Evolutionary conservation across 1,140 invertebrate genomes (phyloP).

Genomic region (Subanguina moxae): DNA sequence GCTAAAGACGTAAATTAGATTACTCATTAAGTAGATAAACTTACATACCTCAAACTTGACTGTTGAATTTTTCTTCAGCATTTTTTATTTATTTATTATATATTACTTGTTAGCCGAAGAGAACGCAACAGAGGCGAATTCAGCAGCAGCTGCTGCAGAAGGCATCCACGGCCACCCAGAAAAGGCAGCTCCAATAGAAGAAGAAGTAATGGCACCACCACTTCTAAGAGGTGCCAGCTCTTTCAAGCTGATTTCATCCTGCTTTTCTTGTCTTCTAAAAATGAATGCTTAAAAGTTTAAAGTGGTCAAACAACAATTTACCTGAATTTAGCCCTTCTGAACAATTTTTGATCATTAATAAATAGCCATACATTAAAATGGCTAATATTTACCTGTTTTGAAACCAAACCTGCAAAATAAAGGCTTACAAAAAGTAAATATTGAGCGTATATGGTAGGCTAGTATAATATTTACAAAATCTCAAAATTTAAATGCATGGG

Average conservation of each 20-base stretch:
- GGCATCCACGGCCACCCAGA: neutral
- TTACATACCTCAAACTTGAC: too few species aligned
- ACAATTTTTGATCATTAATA: too few species aligned
- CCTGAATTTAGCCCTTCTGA: neutral
- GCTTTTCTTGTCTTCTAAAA: slow-evolving; percentile 7
- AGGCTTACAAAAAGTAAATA: too few species aligned
- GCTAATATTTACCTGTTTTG: neutral
- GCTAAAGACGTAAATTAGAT: too few species aligned
- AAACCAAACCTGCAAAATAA: neutral
- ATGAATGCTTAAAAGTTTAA: neutral
- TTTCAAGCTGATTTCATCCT: slow-evolving; percentile 2
- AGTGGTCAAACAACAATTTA: neutral
- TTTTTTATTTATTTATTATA: too few species aligned
- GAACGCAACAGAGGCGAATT: neutral
- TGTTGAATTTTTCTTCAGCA: too few species aligned
- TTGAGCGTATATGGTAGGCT: too few species aligned
- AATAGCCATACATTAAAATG: too few species aligned
- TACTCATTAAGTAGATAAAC: too few species aligned
- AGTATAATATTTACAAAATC: too few species aligned
- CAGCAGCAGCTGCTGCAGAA: neutral
- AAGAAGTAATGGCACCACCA: neutral
- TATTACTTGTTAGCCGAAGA: too few species aligned
- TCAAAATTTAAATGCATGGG: too few species aligned
- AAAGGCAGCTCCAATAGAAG: neutral
- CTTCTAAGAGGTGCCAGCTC: neutral